Base-by-base conservation (phyloP, 2,113 vertebrate genomes). In the Petromus typicus region DNA sequence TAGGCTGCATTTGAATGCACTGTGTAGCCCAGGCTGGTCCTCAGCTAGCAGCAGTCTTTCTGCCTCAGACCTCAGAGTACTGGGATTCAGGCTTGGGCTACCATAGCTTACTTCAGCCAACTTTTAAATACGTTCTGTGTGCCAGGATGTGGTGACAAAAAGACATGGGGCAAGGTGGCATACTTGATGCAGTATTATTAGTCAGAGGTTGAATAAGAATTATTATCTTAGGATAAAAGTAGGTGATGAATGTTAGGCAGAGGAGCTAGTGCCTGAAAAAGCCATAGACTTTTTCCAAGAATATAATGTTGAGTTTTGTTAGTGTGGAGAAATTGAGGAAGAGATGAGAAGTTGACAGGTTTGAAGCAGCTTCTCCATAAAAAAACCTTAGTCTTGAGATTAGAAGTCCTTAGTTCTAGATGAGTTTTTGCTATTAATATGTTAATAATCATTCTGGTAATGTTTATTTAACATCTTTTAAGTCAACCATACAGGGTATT, bases 111-210 rank as follows among this genome's bases (percentile, higher is more conserved):
- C 40, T 89, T 91, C 30, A 57, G 88, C 94, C 59, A 82, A 1
- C 83, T 34, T 43, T 71, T 25, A 79, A 20, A 76, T 23, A 80
- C n/a, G 71, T 59, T 59, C 40, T 82, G 9, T 90, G 7, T 94
- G 45, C 87, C 25, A 91, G 40, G 57, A 91, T 89, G 96, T 59
- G 91, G 3, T 89, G 71, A 73, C 92, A 95, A 91, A 18, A 96
- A 81, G 43, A 25, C 22, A 22, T 69, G 22, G 7, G 7, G 18
- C 32, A 69, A 88, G 20, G 10, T 54, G 23, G 9, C 56, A n/a
- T 83, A 80, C 51, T 25, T 90, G 61, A 79, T 13, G 30, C 20
- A 81, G 3, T 79, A 40, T 91, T 96, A 81, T 8, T 10, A 20
- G 27, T 82, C 75, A 84, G 40, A 43, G 90, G 18, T 12, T 89